phyloP scores from a whole-genome alignment of 2,113 vertebrate genomes.

The Eulacestoma nigropectus region DNA sequence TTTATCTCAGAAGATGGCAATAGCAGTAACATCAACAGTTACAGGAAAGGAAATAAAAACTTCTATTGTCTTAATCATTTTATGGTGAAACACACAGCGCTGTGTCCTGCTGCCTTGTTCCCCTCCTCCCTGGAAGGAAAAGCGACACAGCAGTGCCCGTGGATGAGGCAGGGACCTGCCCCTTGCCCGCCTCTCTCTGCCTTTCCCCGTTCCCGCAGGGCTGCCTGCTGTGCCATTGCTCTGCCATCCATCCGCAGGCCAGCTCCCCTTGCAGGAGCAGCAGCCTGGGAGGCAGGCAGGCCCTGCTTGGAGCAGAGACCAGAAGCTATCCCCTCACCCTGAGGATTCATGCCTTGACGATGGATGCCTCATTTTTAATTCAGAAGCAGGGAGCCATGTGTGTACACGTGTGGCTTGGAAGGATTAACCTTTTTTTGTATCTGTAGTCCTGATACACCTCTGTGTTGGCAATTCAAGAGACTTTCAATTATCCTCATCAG shows the following conservation, averaged over 20 bases:
- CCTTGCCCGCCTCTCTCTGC: accelerated
- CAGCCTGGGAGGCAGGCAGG: background rate
- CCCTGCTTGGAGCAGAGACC: background rate
- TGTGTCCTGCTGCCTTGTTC: background rate
- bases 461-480: background rate
- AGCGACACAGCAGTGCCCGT: background rate
- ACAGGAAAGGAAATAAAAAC: background rate
- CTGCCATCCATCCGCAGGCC: background rate
- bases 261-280: background rate
- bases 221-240: background rate
- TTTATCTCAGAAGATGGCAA: background rate
- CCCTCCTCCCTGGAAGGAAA: background rate
- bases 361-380: background rate
- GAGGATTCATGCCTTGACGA: background rate
- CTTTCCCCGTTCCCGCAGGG: accelerated
- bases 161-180: background rate
- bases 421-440: background rate
- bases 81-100: accelerated
- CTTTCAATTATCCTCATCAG: background rate
- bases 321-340: background rate
- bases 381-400: background rate
- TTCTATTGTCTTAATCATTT: background rate
- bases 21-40: background rate
- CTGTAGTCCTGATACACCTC: background rate
- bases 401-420: background rate